Base-by-base conservation (phyloP, 2,113 vertebrate species). In the Psittacara wagleri region DNA sequence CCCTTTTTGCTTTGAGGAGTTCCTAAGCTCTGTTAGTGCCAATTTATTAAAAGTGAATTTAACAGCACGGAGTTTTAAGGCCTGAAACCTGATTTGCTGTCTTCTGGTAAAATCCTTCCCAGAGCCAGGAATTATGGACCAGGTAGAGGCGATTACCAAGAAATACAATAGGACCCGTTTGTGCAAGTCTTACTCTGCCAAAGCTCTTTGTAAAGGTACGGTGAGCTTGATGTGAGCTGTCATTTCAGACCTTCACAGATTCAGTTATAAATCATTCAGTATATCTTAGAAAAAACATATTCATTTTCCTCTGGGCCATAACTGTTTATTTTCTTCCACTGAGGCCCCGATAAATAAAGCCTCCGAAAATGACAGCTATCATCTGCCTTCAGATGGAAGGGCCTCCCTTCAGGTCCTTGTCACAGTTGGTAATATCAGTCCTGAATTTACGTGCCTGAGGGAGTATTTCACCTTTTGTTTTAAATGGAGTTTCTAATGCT, bases 1-100 rank as follows among this genome's bases (percentile, higher is more conserved):
- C 28, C 12, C 6, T 91, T 83, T 92, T 91, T 76, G 33, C 94
- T 94, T 92, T 93, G 80, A 93, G 93, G 64, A 55, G 70, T 92
- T 92, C 61, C 59, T 48, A 88, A 91, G 51, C 41, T 92, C 67
- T 79, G 4, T 61, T 85, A 93, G 37, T 6, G 8, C 70, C 64
- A 83, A 93, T n/a, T 70, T 91, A 88, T 17, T 77, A 91, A 80
- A 91, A 70, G 18, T 82, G 37, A 75, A 86, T 68, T 91, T 54
- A 51, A 77, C 10, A 54, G 31, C 35, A 77, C 0, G 2, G 39
- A 49, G 33, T 62, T 83, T 79, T 85, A 90, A 86, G 61, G 63
- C 39, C 17, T 80, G 33, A 39, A 90, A 78, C 35, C n/a, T 66
- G 46, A 41, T 74, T 87, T 13, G 39, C 80, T 3, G 11, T 33